Evolutionary conservation across 2,797 vertebrate species (phyloP).

Genomic region (Hemibagrus guttatus): DNA sequence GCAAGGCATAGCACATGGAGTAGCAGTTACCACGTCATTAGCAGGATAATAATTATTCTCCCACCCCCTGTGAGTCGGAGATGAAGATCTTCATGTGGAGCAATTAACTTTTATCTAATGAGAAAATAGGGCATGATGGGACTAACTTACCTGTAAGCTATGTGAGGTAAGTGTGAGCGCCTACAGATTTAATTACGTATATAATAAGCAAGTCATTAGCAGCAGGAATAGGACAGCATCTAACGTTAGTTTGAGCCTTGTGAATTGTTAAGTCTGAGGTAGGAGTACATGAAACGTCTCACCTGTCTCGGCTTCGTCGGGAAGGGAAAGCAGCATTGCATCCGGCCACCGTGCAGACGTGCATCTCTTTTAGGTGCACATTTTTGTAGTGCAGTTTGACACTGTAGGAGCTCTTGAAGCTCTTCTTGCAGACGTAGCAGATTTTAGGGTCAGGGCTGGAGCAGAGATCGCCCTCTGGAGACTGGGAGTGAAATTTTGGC

Average conservation of each 20-base stretch:
- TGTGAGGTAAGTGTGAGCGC: conserved; percentile 9
- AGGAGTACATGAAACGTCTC: conserved; percentile 63
- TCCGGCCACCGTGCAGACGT: conserved; percentile 97
- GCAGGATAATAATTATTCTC: conserved; percentile 49
- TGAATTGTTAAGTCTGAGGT: background rate
- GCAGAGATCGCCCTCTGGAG: conserved; percentile 92
- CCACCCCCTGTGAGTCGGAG: conserved; percentile 22
- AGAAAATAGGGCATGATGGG: conserved; percentile 30
- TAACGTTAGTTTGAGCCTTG: background rate
- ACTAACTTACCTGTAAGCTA: conserved; percentile 37
- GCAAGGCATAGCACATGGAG: conserved; percentile 65
- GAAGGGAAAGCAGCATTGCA: conserved; percentile 99
- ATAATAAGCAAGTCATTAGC: conserved; percentile 24
- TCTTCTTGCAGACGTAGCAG: conserved; percentile 99
- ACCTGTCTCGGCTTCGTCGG: conserved; percentile 99
- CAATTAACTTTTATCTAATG: conserved; percentile 40
- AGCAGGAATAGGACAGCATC: background rate
- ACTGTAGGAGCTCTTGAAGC: conserved; percentile 99
- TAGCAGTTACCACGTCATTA: conserved; percentile 64
- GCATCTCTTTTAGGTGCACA: conserved; percentile 99
- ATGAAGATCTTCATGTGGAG: conserved; percentile 50
- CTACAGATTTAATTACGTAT: conserved; percentile 33
- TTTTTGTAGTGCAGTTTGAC: conserved; percentile 99
- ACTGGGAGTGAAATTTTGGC: conserved; percentile 87
- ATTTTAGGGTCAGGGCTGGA: conserved; percentile 97